Conservation (phyloP, 2,113 vertebrate species). For the Tenebrosternarchus preto region DNA sequence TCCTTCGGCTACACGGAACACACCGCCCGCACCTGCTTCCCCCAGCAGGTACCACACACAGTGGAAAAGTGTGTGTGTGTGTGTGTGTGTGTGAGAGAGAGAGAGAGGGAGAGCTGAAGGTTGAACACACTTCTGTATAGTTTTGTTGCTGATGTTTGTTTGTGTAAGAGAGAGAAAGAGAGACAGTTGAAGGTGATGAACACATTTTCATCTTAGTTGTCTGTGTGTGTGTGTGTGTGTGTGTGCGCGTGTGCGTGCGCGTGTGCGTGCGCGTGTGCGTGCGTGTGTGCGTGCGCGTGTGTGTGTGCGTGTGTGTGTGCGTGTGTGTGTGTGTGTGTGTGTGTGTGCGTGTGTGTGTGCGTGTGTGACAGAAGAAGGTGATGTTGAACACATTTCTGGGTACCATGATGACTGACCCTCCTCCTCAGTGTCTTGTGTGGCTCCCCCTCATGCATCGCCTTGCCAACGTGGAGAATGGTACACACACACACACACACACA, state of each 20-base stretch:
- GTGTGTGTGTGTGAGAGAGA: conserved; percentile 10
- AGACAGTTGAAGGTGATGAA: no score
- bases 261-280: conserved; percentile 27
- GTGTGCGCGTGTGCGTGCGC: neutral
- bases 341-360: conserved; percentile 53
- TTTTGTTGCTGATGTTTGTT: conserved; percentile 60
- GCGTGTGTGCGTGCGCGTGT: conserved; percentile 10
- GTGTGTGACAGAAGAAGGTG: conserved; percentile 83
- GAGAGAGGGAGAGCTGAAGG: no score
- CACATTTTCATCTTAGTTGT: no score
- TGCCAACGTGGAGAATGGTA: conserved; percentile 92
- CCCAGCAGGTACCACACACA: conserved; percentile 82
- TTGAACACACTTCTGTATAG: conserved; percentile 89
- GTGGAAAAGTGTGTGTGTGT: conserved; percentile 18
- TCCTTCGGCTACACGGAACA: conserved; percentile 96
- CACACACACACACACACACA: neutral
- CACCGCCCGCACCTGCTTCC: conserved; percentile 85
- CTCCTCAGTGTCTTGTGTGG: conserved; percentile 96
- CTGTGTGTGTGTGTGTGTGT: no score
- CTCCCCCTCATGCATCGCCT: conserved; percentile 93
- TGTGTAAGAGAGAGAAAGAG: no score
- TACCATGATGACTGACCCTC: conserved; percentile 82
- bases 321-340: conserved; percentile 25
- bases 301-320: conserved; percentile 31
- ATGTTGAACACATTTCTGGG: conserved; percentile 93